Percentiles rank a stretch among this genome's conserved stretches.
These are phyloP conservation scores for Fragum sueziense DNA, from an alignment of 2,888 invertebrate genomes.

Conservation along the genomic window DNA sequence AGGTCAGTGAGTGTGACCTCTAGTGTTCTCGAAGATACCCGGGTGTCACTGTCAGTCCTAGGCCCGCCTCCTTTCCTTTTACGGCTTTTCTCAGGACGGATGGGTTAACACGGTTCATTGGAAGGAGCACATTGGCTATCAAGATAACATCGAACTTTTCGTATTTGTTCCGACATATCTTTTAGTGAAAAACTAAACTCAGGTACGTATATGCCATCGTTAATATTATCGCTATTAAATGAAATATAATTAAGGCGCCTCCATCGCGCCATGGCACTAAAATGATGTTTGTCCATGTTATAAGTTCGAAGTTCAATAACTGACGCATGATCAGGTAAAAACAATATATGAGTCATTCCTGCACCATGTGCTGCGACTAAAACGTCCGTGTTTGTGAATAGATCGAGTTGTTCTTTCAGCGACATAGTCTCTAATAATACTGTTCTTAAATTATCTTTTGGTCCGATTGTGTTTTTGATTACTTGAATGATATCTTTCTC, in stretches of 20 bases:
- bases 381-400: constrained; percentile 45
- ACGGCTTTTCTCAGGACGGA: too few relatives aligned
- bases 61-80: too few relatives aligned
- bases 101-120: too few relatives aligned
- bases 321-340: constrained; percentile 45
- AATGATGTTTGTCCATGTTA: neutral
- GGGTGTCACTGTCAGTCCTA: too few relatives aligned
- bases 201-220: too few relatives aligned
- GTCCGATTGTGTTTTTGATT: constrained; percentile 26
- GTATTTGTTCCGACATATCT: too few relatives aligned
- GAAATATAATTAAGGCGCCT: neutral
- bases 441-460: constrained; percentile 18
- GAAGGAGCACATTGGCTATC: too few relatives aligned
- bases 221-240: too few relatives aligned
- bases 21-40: too few relatives aligned
- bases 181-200: too few relatives aligned
- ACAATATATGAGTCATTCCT: constrained; percentile 46
- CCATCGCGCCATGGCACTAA: neutral
- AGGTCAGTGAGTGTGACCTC: too few relatives aligned
- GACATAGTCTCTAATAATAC: constrained; percentile 40
- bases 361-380: constrained; percentile 59
- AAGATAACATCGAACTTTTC: too few relatives aligned
- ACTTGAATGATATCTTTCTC: constrained; percentile 35
- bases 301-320: constrained; percentile 40
- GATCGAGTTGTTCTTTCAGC: constrained; percentile 45